These are phyloP conservation scores for Bombus haemorrhoidalis DNA, from an alignment of 1,140 invertebrate species.

Conservation along the genomic window DNA sequence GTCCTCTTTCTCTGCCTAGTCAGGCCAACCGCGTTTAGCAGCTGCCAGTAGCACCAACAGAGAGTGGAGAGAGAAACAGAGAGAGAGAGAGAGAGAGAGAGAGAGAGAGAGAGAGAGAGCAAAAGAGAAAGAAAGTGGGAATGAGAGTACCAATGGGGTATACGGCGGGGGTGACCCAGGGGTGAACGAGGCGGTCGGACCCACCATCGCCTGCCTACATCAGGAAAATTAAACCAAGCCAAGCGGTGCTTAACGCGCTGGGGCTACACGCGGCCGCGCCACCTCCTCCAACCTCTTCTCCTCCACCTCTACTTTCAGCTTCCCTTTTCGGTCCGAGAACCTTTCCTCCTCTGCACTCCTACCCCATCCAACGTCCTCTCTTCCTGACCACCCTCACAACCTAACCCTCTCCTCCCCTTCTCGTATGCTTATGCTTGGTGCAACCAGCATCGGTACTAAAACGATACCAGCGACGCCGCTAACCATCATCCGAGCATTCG, in stretches of 20 bases:
- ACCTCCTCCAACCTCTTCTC: conserved; percentile 71
- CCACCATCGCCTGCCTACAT: conserved; percentile 81
- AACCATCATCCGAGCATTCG: conserved; percentile 64
- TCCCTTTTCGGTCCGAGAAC: conserved; percentile 69
- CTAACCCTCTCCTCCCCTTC: conserved; percentile 50
- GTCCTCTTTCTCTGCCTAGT: conserved; percentile 40
- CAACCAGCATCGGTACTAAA: conserved; percentile 46
- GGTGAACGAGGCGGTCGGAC: conserved; percentile 74
- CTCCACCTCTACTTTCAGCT: conserved; percentile 56
- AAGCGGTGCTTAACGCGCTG: conserved; percentile 82
- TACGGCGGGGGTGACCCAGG: conserved; percentile 75
- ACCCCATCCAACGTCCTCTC: conserved; percentile 47
- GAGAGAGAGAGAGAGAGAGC: conserved; percentile 17
- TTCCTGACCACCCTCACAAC: conserved; percentile 52
- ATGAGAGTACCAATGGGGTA: conserved; percentile 70
- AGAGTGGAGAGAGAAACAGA: background rate
- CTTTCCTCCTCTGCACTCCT: conserved; percentile 47
- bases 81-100: background rate
- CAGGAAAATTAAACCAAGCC: conserved; percentile 83
- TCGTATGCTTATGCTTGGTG: conserved; percentile 13
- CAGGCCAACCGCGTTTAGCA: conserved; percentile 61
- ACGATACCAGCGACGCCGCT: conserved; percentile 53
- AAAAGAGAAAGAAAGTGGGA: conserved; percentile 19
- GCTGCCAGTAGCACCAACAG: conserved; percentile 31
- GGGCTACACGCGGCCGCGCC: conserved; percentile 77